These are phyloP conservation scores for Mormyrops attenuatus DNA, from an alignment of 2,797 vertebrate genomes.

Conservation along the genomic window DNA sequence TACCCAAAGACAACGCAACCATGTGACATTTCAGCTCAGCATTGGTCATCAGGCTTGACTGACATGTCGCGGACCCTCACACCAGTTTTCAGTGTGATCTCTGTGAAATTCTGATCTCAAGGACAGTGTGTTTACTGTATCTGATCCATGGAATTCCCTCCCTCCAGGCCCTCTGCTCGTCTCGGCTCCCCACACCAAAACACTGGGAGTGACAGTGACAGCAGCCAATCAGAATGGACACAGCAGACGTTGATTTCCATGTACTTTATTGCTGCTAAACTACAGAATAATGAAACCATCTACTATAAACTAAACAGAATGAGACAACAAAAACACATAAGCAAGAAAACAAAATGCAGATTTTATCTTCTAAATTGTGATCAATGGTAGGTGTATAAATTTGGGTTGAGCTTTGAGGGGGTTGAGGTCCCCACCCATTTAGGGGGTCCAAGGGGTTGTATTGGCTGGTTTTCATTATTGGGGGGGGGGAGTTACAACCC, in stretches of 20 bases:
- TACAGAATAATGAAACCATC: conserved; percentile 17
- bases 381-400: background rate
- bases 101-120: background rate
- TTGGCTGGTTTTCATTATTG: background rate
- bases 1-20: background rate
- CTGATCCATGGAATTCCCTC: background rate
- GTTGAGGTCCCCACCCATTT: background rate
- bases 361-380: background rate
- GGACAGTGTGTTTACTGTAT: background rate
- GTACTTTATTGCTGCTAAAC: conserved; percentile 21
- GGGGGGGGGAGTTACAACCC: no score
- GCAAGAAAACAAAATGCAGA: background rate
- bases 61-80: background rate
- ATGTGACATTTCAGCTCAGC: background rate
- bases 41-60: background rate
- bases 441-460: background rate
- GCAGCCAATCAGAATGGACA: background rate
- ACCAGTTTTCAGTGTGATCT: background rate
- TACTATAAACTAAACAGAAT: conserved; percentile 14
- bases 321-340: background rate
- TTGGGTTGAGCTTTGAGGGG: background rate
- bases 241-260: background rate
- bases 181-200: background rate
- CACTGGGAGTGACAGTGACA: background rate
- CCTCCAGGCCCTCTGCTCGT: background rate